Percentiles rank a stretch among this genome's conserved stretches.
Conservation (phyloP, 2,113 vertebrate species). For the Dolichallabes microphthalmus region DNA sequence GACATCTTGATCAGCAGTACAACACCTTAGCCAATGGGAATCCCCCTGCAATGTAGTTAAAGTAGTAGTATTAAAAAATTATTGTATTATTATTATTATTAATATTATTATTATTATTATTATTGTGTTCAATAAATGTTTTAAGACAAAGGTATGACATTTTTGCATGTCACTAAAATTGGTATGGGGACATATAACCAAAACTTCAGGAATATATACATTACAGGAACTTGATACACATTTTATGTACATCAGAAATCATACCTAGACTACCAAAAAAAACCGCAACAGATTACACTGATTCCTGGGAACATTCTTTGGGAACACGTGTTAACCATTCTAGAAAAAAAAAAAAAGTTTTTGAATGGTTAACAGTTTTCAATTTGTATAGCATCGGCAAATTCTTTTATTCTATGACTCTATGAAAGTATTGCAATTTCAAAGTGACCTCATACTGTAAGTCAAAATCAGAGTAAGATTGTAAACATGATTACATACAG, state of each 20-base stretch:
- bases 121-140: neutral
- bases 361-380: neutral
- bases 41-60: no score
- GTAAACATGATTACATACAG: neutral
- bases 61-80: no score
- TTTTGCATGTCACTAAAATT: neutral
- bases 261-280: neutral
- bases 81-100: no score
- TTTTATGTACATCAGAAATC: neutral
- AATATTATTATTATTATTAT: neutral
- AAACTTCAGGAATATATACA: neutral
- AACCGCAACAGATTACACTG: neutral
- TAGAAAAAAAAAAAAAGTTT: neutral
- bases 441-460: neutral
- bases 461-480: neutral
- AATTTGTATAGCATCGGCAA: neutral
- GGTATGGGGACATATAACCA: neutral
- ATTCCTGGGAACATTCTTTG: neutral
- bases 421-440: neutral
- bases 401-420: neutral
- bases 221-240: neutral
- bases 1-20: no score
- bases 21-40: no score
- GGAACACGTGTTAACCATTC: neutral
- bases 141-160: neutral